Base-by-base conservation (phyloP, 30 jellyfish, hydroid and myxozoan species). In the Calvadosia cruxmelitensis region DNA sequence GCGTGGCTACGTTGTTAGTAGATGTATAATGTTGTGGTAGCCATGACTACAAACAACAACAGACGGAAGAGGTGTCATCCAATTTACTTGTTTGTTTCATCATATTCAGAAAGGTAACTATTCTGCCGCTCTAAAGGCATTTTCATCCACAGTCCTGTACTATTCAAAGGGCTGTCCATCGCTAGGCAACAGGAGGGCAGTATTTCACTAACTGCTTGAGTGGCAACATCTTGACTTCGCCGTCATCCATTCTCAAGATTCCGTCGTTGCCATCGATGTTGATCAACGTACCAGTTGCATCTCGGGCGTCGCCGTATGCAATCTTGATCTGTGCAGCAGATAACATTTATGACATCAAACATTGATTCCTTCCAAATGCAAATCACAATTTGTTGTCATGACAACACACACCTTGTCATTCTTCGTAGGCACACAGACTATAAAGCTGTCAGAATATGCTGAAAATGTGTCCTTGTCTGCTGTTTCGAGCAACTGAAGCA, bases 241-340 rank as follows among this genome's bases (percentile, higher is more conserved):
- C 89, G 2, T 68, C 50, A 68, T 76, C 94, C 94, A 78, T 75
- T 27, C 74, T 74, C 50, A 87, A 66, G 32, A 87, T 76, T 3
- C 96, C 96, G 70, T 87, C 96, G 1, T 84, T 92, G 20, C 92
- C 93, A 72, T 87, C 96, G 35, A 87, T 87, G 68, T 80, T 87
- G 65, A 87, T 80, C 27, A 87, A 75, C 0, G 50, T 68, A 16
- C 96, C 96, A 13, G 88, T 80, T n/a, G 71, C 76, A 49, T 72
- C 94, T 50, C 74, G 76, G 67, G 70, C 84, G 27, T 72, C 93
- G 31, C 96, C 96, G 28, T 75, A 66, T 12, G 79, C 53, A 52
- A 87, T 67, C 70, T 87, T 87, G 34, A 87, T 79, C 96, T 87
- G n/a, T n/a, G n/a, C n/a, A n/a, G n/a, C n/a, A n/a, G n/a, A n/a